These are phyloP conservation scores for Tupaia chinensis DNA, from an alignment of 2,113 vertebrate species.

Conservation along the genomic window DNA sequence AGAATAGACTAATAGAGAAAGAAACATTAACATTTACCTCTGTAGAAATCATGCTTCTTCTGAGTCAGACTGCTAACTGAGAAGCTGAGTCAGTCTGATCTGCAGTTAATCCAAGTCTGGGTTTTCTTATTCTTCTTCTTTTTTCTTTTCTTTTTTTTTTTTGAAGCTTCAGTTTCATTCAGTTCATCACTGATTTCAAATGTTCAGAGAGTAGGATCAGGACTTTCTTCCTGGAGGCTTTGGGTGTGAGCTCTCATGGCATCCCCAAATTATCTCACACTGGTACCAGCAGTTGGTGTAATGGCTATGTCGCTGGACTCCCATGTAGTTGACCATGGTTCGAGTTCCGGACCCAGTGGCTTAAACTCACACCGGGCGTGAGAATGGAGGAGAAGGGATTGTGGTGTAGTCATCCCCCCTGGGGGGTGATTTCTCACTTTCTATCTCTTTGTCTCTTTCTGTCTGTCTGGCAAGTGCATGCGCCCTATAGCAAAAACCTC, in stretches of 20 bases:
- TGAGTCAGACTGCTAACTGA: not conserved
- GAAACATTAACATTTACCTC: not conserved
- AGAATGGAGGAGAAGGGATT: too few species aligned
- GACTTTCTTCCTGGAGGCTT: not conserved
- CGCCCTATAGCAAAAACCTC: too few species aligned
- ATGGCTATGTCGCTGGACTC: too few species aligned
- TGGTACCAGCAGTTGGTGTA: too few species aligned
- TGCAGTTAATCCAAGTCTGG: not conserved
- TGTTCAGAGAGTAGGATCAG: not conserved
- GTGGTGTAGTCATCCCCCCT: too few species aligned
- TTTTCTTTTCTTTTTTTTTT: not conserved
- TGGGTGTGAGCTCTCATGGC: not conserved
- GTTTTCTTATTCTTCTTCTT: not conserved
- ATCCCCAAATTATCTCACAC: not conserved
- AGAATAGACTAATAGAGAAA: not conserved
- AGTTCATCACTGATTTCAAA: not conserved
- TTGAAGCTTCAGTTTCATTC: not conserved
- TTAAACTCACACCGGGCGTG: too few species aligned
- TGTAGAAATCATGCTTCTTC: not conserved
- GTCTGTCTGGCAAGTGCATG: too few species aligned
- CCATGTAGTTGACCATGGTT: too few species aligned
- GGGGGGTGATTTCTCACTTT: too few species aligned
- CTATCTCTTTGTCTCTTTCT: too few species aligned
- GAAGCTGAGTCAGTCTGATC: not conserved
- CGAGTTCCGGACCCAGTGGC: too few species aligned